These are phyloP conservation scores for Calyptommatus sinebrachiatus DNA, from an alignment of 2,113 vertebrate species.

Conservation along the genomic window DNA sequence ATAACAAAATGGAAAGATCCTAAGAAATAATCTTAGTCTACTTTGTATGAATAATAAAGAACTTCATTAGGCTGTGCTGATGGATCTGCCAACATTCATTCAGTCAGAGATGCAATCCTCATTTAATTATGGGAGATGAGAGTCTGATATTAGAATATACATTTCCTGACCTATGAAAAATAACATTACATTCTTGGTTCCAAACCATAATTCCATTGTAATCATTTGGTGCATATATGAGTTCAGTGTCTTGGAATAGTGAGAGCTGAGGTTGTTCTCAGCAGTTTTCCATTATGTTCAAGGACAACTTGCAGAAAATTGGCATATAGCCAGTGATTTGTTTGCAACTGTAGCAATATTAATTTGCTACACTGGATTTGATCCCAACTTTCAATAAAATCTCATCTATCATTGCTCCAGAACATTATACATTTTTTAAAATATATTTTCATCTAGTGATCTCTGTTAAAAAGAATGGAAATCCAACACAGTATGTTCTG, in stretches of 20 bases:
- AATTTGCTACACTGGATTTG: slow-evolving; percentile 26
- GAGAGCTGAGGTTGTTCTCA: slow-evolving; percentile 42
- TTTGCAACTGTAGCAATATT: slow-evolving; percentile 53
- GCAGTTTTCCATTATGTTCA: slow-evolving; percentile 61
- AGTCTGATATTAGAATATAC: background rate
- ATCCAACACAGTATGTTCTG: background rate
- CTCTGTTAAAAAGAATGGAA: background rate
- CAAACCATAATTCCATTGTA: slow-evolving; percentile 32
- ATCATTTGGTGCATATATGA: slow-evolving; percentile 39
- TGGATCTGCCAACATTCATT: slow-evolving; percentile 39
- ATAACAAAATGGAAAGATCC: slow-evolving; percentile 41
- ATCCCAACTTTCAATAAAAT: slow-evolving; percentile 43
- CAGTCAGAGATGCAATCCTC: slow-evolving; percentile 13
- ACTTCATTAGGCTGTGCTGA: slow-evolving; percentile 30
- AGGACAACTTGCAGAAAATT: slow-evolving; percentile 50
- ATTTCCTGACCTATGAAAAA: background rate
- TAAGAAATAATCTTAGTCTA: slow-evolving; percentile 30
- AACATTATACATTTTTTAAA: slow-evolving; percentile 19
- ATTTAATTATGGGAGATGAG: slow-evolving; percentile 25
- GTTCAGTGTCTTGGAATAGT: slow-evolving; percentile 42
- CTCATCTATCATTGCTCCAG: slow-evolving; percentile 30
- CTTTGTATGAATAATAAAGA: slow-evolving; percentile 44
- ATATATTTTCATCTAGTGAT: slow-evolving; percentile 11
- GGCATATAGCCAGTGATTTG: slow-evolving; percentile 45
- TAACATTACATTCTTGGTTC: background rate